Evolutionary conservation across 2,113 vertebrate genomes (phyloP).

Genomic region (Falcunculus frontatus): DNA sequence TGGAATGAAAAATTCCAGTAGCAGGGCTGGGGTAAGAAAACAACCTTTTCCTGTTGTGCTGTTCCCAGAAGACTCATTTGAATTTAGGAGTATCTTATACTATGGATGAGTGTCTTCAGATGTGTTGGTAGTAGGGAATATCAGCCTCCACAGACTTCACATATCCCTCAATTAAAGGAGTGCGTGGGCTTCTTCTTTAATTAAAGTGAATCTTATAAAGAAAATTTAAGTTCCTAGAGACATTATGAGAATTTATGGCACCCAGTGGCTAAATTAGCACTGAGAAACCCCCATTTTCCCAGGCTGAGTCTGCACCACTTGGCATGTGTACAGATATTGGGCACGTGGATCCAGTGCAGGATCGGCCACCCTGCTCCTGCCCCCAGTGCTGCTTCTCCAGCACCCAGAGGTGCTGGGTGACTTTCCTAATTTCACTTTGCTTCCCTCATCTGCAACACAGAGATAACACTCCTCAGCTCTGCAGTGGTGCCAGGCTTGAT

Average conservation of each 20-base stretch:
- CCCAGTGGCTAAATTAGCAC: not conserved
- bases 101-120: not conserved
- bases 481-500: not conserved
- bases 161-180: not conserved
- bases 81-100: not conserved
- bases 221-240: not conserved
- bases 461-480: not conserved
- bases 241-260: not conserved
- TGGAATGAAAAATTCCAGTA: not conserved
- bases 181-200: not conserved
- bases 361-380: fast-evolving
- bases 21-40: not conserved
- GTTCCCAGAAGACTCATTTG: not conserved
- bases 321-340: not conserved
- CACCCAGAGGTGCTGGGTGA: not conserved
- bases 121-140: not conserved
- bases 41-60: not conserved
- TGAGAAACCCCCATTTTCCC: not conserved
- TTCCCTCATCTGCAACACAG: not conserved
- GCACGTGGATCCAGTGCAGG: fast-evolving
- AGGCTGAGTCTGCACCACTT: not conserved
- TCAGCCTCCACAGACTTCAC: not conserved
- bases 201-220: not conserved
- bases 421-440: not conserved
- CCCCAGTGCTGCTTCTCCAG: not conserved